Base-by-base conservation (phyloP, 2,888 invertebrate genomes). In the Labia minor region DNA sequence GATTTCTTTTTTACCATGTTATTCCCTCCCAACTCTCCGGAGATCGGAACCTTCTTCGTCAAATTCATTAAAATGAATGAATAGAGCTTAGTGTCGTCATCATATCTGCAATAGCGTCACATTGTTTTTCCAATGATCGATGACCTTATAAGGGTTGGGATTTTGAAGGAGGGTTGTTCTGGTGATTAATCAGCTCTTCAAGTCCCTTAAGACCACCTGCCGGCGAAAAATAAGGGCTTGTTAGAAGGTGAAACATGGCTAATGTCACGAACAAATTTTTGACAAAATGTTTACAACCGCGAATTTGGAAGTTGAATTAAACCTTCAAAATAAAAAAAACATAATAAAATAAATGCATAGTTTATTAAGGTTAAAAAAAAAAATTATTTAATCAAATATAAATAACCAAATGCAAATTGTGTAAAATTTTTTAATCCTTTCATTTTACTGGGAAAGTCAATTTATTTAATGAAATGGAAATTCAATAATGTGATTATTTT, bases 61-160 rank as follows among this genome's bases (percentile, higher is more conserved):
- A 49, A 26, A 49, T 49, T 49, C 49, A 49, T 49, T 49, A 49
- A 49, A 49, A 49, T 49, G 16, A 49, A 49, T 49, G 49, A 49
- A 49, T 49, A 49, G 16, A n/a, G 49, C 49, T 16, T 49, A 49
- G 49, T 49, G 49, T n/a, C 49, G 49, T 49, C 49, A 49, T 49
- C 49, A 49, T 49, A 49, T 49, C 49, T 49, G 49, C 49, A 49
- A 49, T 49, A 16, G 16, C 49, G 49, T 49, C 49, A 49, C 49
- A 49, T n/a, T 49, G 49, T 49, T 49, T 49, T 49, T 16, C 49
- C 16, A 49, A 49, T 49, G 49, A 49, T 49, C 49, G 49, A 49
- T 49, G 49, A 49, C 49, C 49, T 49, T 49, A 2, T 11, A n/a
- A 16, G 49, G 16, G 49, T 8, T 10, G 49, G 49, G 49, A 49